Evolutionary conservation across 2,888 invertebrate species (phyloP).

Genomic region (Cephus nigrinus): DNA sequence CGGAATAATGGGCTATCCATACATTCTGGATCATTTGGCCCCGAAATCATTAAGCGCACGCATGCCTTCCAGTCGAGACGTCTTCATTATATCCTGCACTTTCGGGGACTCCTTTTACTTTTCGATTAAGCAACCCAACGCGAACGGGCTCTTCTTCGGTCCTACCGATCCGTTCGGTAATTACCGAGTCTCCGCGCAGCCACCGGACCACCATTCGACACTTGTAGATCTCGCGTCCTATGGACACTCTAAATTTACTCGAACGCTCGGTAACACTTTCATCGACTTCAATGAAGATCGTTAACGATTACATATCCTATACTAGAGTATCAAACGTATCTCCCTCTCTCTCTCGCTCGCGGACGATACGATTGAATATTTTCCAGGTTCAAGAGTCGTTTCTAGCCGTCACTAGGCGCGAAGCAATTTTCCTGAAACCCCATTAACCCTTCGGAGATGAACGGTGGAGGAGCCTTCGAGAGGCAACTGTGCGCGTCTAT

Average conservation of each 20-base stretch:
- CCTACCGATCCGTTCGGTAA: neutral
- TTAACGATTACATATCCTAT: neutral
- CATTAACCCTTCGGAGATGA: conserved; percentile 57
- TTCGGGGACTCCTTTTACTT: conserved; percentile 35
- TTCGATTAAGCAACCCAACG: conserved; percentile 27
- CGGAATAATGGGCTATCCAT: conserved; percentile 34
- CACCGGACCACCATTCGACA: neutral
- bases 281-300: neutral
- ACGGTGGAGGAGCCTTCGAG: conserved; percentile 36
- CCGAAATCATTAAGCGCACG: conserved; percentile 39
- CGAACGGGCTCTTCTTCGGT: neutral
- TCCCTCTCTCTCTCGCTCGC: no score
- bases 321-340: neutral
- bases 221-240: neutral
- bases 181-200: neutral
- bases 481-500: neutral
- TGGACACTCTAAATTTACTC: neutral
- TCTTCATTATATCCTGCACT: conserved; percentile 37
- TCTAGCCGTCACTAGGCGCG: conserved; percentile 45
- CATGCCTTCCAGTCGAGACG: conserved; percentile 26
- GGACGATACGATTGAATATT: neutral
- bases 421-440: conserved; percentile 58
- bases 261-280: neutral
- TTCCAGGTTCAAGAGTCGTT: conserved; percentile 28
- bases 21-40: conserved; percentile 38